Evolutionary conservation across 2,888 invertebrate species (phyloP).

Genomic region (Luffia ferchaultella): DNA sequence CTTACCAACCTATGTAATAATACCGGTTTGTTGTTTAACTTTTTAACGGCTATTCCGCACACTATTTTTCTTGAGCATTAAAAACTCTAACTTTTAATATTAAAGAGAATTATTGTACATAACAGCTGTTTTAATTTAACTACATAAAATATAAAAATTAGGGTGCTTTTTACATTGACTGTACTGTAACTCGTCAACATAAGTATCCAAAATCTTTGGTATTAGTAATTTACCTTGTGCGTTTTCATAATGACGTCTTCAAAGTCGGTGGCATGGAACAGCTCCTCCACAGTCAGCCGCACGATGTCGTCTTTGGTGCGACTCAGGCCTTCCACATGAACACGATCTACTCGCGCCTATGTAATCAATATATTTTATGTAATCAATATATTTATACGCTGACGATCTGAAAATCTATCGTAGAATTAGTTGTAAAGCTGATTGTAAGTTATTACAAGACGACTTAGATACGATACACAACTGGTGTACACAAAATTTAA

Average conservation of each 20-base stretch:
- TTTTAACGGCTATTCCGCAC: no score
- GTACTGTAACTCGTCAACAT: no score
- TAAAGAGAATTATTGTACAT: no score
- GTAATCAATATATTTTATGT: background rate
- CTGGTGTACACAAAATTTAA: background rate
- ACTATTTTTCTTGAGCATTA: no score
- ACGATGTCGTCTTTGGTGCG: conserved; percentile 92
- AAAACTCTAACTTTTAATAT: no score
- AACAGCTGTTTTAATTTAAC: no score
- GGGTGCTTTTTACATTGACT: no score
- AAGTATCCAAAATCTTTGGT: no score
- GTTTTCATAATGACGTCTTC: conserved; percentile 80
- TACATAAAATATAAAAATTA: no score
- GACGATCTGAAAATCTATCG: background rate
- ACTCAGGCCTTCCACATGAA: conserved; percentile 84
- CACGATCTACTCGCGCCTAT: conserved; percentile 85
- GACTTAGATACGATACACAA: background rate
- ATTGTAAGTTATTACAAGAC: background rate
- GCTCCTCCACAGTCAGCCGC: conserved; percentile 76
- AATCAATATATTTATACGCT: background rate
- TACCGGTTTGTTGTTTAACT: no score
- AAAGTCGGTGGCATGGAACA: conserved; percentile 87
- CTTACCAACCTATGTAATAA: no score
- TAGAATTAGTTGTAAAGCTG: background rate
- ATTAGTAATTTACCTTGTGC: conserved; percentile 72